Percentiles rank a stretch among this genome's conserved stretches.
Evolutionary conservation across 2,797 vertebrate genomes (phyloP).

Genomic region (Lepilemur ruficaudatus): DNA sequence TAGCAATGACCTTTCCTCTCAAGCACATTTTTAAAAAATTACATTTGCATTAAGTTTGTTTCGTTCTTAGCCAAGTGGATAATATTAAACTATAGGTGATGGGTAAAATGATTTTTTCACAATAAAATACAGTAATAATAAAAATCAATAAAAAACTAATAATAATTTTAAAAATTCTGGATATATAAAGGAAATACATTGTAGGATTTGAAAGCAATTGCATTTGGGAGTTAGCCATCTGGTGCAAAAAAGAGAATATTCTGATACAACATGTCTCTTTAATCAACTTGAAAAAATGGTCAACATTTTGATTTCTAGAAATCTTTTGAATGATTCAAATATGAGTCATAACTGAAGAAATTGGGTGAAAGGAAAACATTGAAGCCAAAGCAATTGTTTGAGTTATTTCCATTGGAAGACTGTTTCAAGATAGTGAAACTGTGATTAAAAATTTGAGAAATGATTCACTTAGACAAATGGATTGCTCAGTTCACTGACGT

Average conservation of each 20-base stretch:
- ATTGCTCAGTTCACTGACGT: background rate
- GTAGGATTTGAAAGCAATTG: conserved; percentile 7
- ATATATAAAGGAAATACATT: background rate
- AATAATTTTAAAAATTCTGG: background rate
- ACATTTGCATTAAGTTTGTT: background rate
- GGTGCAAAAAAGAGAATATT: background rate
- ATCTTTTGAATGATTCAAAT: conserved; percentile 9
- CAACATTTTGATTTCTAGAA: background rate
- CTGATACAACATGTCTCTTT: background rate
- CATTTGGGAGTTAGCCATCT: background rate
- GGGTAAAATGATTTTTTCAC: background rate
- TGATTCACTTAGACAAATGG: background rate
- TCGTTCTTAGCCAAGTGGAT: background rate
- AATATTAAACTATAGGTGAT: background rate
- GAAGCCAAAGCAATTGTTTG: background rate
- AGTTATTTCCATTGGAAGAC: background rate
- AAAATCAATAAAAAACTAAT: background rate
- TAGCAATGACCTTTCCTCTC: background rate
- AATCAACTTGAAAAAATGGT: background rate
- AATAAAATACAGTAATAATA: background rate
- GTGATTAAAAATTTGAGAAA: background rate
- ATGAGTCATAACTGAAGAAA: background rate
- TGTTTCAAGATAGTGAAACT: conserved; percentile 10
- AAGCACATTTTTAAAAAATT: background rate
- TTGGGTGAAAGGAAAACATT: background rate